Conservation (phyloP, 2,113 vertebrate genomes). For the Monopterus albus region DNA sequence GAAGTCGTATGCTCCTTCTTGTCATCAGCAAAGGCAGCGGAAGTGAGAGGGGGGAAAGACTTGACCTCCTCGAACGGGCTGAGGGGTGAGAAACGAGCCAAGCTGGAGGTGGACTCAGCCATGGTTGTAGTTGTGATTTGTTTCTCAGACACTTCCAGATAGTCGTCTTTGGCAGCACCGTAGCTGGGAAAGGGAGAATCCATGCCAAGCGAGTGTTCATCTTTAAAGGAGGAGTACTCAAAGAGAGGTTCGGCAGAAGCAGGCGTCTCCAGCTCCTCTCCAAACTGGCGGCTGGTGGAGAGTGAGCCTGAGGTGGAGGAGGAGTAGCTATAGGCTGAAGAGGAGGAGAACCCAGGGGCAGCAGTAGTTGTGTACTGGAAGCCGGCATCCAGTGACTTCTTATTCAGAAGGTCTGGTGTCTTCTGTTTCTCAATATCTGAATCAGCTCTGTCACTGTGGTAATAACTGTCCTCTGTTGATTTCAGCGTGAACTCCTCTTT, state of each 20-base stretch:
- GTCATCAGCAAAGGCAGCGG: slow-evolving; percentile 45
- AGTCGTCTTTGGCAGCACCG: slow-evolving; percentile 86
- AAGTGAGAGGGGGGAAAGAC: slow-evolving; percentile 64
- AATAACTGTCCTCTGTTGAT: slow-evolving; percentile 65
- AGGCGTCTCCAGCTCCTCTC: slow-evolving; percentile 81
- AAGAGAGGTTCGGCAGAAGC: slow-evolving; percentile 77
- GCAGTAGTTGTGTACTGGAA: slow-evolving; percentile 82
- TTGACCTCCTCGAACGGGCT: slow-evolving; percentile 85
- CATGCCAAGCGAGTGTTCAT: slow-evolving; percentile 81
- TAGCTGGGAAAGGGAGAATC: slow-evolving; percentile 76
- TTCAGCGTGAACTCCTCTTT: slow-evolving; percentile 62
- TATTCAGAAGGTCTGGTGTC: slow-evolving; percentile 72
- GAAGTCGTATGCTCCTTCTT: slow-evolving; percentile 57
- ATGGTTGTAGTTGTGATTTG: slow-evolving; percentile 64
- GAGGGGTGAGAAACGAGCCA: slow-evolving; percentile 81
- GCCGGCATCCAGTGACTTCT: slow-evolving; percentile 79
- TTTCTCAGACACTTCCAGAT: slow-evolving; percentile 92
- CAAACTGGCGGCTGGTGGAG: slow-evolving; percentile 83
- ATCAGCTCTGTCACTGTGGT: slow-evolving; percentile 61
- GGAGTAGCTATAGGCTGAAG: slow-evolving; percentile 85
- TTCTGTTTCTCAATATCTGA: slow-evolving; percentile 68
- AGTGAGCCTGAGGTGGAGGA: slow-evolving; percentile 85
- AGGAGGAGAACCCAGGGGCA: slow-evolving; percentile 82
- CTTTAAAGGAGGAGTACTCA: slow-evolving; percentile 86
- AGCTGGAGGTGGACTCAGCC: slow-evolving; percentile 78